Base-by-base conservation (phyloP, 2,888 invertebrate genomes). In the Epinotia brunnichana region DNA sequence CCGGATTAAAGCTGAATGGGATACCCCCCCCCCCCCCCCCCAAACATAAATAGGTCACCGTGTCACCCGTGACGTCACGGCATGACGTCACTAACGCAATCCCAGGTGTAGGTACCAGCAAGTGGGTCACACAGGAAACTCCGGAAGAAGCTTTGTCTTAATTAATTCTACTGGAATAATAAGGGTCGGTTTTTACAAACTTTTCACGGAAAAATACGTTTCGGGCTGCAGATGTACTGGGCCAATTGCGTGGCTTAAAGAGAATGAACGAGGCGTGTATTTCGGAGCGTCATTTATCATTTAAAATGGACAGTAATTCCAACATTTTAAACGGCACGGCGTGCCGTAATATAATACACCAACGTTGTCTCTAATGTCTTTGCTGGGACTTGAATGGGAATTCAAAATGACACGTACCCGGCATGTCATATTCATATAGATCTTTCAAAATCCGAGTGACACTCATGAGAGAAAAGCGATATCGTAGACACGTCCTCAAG, bases 1-100 rank as follows among this genome's bases (percentile, higher is more conserved):
- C 75, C 83, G 85, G 87, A 88, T 87, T 85, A 86, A 83, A 85
- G 79, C 79, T 92, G 91, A 91, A 92, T 91, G 92, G 88, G 83
- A 77, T 81, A 77, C 81, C 79, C 84, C 82, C 83, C 81, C 82
- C 79, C 77, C 75, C 84, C 82, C 83, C 81, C 81, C 79, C 77
- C 74, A 75, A 72, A 78, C 44, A 67, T 76, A 87, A 86, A 88
- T 90, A 85, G 92, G 92, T 78, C 91, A 92, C 78, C 85, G 86
- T 91, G 92, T 87, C 91, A 87, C 66, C 75, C 39, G 86, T 90
- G 89, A 90, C 92, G 92, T 91, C 82, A 82, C 78, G 62, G 48
- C 56, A 51, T 85, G 86, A 91, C 92, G 92, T 91, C 91, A 90
- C 83, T 60, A 76, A 82, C 74, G 73, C 74, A 48, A 74, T 70